Base-by-base conservation (phyloP, 2,888 invertebrate species). In the Metalampra italica region DNA sequence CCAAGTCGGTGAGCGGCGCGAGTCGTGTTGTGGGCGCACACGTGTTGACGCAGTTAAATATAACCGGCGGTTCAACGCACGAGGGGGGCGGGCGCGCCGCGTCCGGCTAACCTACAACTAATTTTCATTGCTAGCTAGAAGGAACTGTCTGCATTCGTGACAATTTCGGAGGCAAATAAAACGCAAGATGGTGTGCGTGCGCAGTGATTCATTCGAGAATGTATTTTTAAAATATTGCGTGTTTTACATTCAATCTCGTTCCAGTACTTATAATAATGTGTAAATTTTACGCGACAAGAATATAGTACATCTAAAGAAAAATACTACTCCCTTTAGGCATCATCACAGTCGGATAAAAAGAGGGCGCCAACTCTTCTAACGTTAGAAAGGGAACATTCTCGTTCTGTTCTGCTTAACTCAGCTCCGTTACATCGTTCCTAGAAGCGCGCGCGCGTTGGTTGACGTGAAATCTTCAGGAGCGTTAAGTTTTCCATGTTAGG, bases 41-140 rank as follows among this genome's bases (percentile, higher is more conserved):
- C 83, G 81, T 86, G 87, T 78, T 79, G 81, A 72, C 71, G 78
- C 64, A 78, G 88, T 86, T 89, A 89, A 85, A 89, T 88, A 87
- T 89, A 89, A 83, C 81, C 71, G 69, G 68, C 75, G 66, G 88
- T 87, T 87, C 87, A 86, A 86, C 79, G 86, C 77, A 75, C 87
- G 78, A 76, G 71, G 80, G 75, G 78, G 74, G 75, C 67, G 66
- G 3, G 22, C 22, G n/a, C 68, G 66, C 50, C 60, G 71, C 76
- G 80, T 74, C 77, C 79, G 78, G 77, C 71, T 81, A 83, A 82
- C 82, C 79, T 71, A 81, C 76, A 73, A 76, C 74, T 73, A 69
- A 64, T 67, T 43, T 32, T 48, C 42, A 14, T 15, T 43, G 43
- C 39, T 43, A 43, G 43, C 34, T 43, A 47, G 14, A 40, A 46